These are phyloP conservation scores for Tetragnatha montana DNA, from an alignment of 2,888 invertebrate genomes.

Conservation along the genomic window DNA sequence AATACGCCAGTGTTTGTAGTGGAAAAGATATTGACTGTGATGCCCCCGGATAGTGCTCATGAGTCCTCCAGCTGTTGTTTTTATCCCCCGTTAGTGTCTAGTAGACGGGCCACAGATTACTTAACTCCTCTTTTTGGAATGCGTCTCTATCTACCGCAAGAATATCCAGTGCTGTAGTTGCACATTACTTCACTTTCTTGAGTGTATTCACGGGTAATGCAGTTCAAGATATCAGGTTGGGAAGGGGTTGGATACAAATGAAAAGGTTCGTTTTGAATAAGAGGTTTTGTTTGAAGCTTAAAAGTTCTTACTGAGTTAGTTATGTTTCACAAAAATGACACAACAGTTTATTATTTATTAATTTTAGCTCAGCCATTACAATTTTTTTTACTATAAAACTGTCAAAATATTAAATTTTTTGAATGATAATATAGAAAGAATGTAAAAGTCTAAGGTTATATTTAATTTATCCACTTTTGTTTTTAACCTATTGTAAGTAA, in stretches of 20 bases:
- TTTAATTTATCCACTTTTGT: too few relatives aligned
- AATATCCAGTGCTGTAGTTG: neutral
- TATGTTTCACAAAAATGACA: too few relatives aligned
- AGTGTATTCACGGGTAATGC: neutral
- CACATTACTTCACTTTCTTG: neutral
- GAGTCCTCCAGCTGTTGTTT: slow-evolving; percentile 1
- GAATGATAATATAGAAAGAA: too few relatives aligned
- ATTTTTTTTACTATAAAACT: too few relatives aligned
- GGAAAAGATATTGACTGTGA: neutral
- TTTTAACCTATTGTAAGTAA: too few relatives aligned
- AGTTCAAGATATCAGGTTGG: neutral
- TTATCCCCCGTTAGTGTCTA: slow-evolving; percentile 42
- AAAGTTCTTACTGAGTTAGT: too few relatives aligned
- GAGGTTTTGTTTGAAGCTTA: neutral
- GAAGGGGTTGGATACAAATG: neutral
- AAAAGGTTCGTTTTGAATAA: neutral
- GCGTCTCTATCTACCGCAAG: neutral
- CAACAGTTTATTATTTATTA: too few relatives aligned
- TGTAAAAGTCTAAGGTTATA: too few relatives aligned
- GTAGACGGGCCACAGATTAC: slow-evolving; percentile 38
- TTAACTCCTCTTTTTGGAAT: slow-evolving; percentile 40
- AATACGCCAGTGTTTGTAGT: neutral
- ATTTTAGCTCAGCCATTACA: too few relatives aligned
- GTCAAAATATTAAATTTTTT: too few relatives aligned
- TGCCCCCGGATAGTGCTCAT: neutral